Percentiles rank a stretch among this genome's conserved stretches.
phyloP scores from a whole-genome alignment of 2,888 invertebrate genomes.

The Caenorhabditis sulstoni region DNA sequence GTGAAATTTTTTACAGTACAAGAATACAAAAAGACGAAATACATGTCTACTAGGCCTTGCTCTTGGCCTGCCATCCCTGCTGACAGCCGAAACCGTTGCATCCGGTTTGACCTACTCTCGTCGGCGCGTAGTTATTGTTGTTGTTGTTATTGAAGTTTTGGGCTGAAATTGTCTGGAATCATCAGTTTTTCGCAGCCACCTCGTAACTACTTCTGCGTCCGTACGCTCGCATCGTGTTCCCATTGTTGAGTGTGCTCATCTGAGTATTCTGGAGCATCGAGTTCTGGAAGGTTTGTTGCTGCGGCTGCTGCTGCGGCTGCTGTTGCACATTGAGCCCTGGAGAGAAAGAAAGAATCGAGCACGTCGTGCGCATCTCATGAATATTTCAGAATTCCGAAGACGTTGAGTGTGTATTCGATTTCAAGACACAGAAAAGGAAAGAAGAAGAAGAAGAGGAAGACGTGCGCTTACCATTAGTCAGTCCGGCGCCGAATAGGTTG shows the following conservation, averaged over 20 bases:
- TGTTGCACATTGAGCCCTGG: constrained; percentile 28
- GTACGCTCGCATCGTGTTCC: constrained; percentile 53
- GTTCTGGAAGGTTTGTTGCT: constrained; percentile 9
- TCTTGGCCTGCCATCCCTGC: constrained; percentile 31
- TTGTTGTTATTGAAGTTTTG: constrained; percentile 45
- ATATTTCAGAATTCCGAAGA: constrained; percentile 3
- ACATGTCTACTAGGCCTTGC: constrained; percentile 7
- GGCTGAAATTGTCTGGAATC: constrained; percentile 15
- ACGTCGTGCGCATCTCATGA: constrained; percentile 2
- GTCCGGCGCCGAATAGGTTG: constrained; percentile 31
- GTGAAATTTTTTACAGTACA: too few relatives aligned
- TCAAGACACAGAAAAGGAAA: too few relatives aligned
- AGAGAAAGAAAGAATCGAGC: not conserved
- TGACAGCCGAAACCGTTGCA: constrained; percentile 29
- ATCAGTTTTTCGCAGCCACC: not conserved
- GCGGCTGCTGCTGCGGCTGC: not conserved
- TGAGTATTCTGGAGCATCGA: constrained; percentile 22
- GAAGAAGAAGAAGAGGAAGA: too few relatives aligned
- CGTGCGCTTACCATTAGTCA: constrained; percentile 11
- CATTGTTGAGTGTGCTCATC: constrained; percentile 39
- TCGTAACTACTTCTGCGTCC: constrained; percentile 44
- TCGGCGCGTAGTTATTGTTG: constrained; percentile 35
- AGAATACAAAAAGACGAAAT: too few relatives aligned
- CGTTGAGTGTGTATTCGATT: not conserved
- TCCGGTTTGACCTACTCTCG: constrained; percentile 15